phyloP scores from a whole-genome alignment of 2,797 vertebrate genomes.

The Dermochelys coriacea region DNA sequence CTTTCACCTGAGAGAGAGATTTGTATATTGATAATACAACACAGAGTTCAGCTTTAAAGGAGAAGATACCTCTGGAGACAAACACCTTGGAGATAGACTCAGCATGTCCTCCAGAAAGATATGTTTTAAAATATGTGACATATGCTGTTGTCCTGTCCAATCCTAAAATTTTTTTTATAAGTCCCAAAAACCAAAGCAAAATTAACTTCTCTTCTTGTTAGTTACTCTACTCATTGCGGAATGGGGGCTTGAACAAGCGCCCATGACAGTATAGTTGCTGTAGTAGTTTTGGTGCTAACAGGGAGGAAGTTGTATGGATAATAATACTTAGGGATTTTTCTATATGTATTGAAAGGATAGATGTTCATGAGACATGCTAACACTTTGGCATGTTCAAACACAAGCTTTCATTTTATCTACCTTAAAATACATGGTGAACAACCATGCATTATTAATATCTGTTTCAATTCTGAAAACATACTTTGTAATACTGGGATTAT shows the following conservation, averaged over 20 bases:
- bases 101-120: neutral
- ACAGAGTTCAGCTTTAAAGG: neutral
- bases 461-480: neutral
- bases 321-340: neutral
- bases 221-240: neutral
- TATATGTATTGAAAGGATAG: neutral
- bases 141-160: neutral
- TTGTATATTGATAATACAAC: neutral
- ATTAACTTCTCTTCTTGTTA: neutral
- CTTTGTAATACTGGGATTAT: neutral
- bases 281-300: neutral
- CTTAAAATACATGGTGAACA: neutral
- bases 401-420: neutral
- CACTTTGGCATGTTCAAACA: neutral
- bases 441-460: neutral
- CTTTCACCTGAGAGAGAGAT: neutral
- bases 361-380: neutral
- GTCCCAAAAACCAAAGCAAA: neutral
- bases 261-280: neutral
- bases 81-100: neutral
- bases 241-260: neutral
- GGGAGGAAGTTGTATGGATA: neutral
- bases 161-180: neutral
- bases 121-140: neutral
- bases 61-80: neutral